phyloP scores from a whole-genome alignment of 1,140 invertebrate genomes.

The Drosophila prosaltans region DNA sequence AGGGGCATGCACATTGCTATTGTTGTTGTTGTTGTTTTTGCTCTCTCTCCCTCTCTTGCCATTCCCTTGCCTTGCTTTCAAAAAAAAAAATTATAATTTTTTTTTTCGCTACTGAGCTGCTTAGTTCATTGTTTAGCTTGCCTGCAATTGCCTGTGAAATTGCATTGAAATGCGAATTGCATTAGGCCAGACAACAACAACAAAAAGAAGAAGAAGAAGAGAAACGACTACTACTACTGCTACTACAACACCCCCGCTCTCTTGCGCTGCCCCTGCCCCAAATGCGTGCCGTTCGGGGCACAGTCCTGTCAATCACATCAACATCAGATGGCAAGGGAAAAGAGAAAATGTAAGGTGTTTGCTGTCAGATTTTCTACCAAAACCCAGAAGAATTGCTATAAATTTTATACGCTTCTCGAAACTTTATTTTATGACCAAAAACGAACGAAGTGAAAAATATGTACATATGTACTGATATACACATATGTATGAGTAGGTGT shows the following conservation, averaged over 20 bases:
- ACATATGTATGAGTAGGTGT: background rate
- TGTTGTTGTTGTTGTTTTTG: conserved; percentile 6
- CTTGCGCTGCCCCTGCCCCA: background rate
- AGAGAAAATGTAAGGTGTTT: conserved; percentile 63
- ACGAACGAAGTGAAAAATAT: conserved; percentile 31
- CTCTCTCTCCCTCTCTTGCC: background rate
- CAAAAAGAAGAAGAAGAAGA: too few species aligned
- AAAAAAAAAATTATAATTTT: background rate
- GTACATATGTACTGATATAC: background rate
- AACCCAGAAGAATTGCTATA: conserved; percentile 63
- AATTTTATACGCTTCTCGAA: conserved; percentile 81
- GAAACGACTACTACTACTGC: background rate
- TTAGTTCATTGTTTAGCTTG: conserved; percentile 65
- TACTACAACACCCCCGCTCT: background rate
- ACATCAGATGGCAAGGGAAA: conserved; percentile 13
- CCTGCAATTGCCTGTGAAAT: conserved; percentile 76
- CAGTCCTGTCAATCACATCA: conserved; percentile 76
- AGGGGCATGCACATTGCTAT: conserved; percentile 16
- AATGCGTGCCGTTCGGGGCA: conserved; percentile 41
- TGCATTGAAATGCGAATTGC: conserved; percentile 76
- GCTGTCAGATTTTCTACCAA: conserved; percentile 72
- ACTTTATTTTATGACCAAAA: conserved; percentile 74
- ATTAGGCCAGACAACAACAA: conserved; percentile 36
- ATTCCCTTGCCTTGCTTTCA: background rate
- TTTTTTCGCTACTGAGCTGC: conserved; percentile 50